phyloP scores from a whole-genome alignment of 2,888 invertebrate genomes.

The Leucoptera coffeella region DNA sequence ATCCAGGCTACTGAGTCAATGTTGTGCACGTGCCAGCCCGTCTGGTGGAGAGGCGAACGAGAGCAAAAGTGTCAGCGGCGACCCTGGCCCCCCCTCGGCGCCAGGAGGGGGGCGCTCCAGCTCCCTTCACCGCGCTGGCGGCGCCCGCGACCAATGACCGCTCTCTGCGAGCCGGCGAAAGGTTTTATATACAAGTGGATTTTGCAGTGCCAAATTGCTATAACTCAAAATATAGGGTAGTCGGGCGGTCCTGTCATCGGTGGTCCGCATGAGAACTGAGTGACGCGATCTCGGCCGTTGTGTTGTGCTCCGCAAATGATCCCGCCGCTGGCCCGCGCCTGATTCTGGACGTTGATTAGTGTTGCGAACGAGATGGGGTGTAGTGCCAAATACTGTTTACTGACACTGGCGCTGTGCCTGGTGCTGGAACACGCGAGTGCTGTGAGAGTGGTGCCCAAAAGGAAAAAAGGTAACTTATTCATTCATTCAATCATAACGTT shows the following conservation, averaged over 20 bases:
- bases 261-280: too few species aligned
- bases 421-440: constrained; percentile 45
- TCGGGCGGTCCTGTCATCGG: constrained; percentile 46
- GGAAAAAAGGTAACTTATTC: constrained; percentile 48
- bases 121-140: constrained; percentile 38
- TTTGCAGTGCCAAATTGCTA: constrained; percentile 54
- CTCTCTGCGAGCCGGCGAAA: constrained; percentile 50
- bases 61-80: constrained; percentile 49
- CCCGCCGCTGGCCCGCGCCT: too few species aligned
- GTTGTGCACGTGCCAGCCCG: constrained; percentile 18
- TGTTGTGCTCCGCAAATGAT: too few species aligned
- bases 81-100: constrained; percentile 35
- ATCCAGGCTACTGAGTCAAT: constrained; percentile 22
- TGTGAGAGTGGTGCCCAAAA: constrained; percentile 49
- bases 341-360: neutral
- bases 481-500: too few species aligned
- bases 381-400: constrained; percentile 44
- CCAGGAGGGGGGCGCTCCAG: constrained; percentile 26
- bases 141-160: constrained; percentile 37
- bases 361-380: constrained; percentile 32
- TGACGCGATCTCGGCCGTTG: too few species aligned
- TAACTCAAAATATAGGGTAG: constrained; percentile 59
- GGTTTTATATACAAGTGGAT: constrained; percentile 60
- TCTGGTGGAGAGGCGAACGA: constrained; percentile 22
- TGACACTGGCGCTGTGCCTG: constrained; percentile 45